Conservation (phyloP, 2,797 vertebrate genomes). For the Neomorphus geoffroyi region DNA sequence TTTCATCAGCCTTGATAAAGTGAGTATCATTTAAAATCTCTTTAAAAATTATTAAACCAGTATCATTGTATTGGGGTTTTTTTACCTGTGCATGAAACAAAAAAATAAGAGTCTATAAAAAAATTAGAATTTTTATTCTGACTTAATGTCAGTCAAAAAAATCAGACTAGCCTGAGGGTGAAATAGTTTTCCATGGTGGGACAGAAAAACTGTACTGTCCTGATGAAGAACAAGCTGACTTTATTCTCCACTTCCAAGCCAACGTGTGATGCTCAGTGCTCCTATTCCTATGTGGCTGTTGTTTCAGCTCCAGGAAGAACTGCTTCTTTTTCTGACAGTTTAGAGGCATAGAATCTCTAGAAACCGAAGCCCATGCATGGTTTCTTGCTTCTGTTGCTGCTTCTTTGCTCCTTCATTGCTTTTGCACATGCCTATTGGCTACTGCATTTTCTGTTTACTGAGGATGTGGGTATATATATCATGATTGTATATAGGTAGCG, state of each 20-base stretch:
- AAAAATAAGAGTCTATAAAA: neutral
- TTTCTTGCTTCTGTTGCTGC: neutral
- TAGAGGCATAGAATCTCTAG: neutral
- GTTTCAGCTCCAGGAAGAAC: neutral
- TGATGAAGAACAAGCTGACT: neutral
- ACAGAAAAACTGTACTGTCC: neutral
- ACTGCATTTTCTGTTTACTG: neutral
- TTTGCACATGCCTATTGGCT: neutral
- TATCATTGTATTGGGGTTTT: constrained; percentile 46
- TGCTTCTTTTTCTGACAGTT: neutral
- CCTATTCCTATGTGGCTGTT: neutral
- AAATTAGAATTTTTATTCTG: neutral
- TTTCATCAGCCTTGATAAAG: constrained; percentile 74
- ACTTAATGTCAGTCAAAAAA: neutral
- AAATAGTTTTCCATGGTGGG: neutral
- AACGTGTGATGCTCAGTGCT: neutral
- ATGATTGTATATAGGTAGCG: neutral
- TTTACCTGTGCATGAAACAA: neutral
- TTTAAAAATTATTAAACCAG: constrained; percentile 74
- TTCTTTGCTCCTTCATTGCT: neutral
- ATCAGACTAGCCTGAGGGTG: neutral
- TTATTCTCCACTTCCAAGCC: neutral
- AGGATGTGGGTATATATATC: neutral
- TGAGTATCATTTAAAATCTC: constrained; percentile 72
- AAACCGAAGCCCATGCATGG: neutral